These are phyloP conservation scores for Dasyprocta punctata DNA, from an alignment of 2,113 vertebrate genomes.

Conservation along the genomic window DNA sequence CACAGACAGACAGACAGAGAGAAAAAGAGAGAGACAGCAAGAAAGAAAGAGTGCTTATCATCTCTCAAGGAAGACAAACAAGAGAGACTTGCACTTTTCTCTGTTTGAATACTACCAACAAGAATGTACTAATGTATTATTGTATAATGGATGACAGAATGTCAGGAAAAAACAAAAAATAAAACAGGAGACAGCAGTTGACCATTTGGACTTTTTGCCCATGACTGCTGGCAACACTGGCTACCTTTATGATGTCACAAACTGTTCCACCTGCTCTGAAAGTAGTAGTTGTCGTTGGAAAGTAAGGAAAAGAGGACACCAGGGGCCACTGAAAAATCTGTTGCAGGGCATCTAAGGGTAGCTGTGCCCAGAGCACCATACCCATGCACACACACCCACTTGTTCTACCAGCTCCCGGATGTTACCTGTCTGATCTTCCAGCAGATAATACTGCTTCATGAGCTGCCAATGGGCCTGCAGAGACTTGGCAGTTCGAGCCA, in stretches of 20 bases:
- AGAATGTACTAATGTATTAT: background rate
- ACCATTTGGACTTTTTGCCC: background rate
- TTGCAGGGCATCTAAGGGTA: background rate
- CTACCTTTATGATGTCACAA: background rate
- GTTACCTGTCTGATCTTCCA: constrained; percentile 96
- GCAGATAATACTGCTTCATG: constrained; percentile 96
- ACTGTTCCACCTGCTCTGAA: background rate
- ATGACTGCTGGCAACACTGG: background rate
- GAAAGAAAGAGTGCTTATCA: background rate
- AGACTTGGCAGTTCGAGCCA: constrained; percentile 93
- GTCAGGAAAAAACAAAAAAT: background rate
- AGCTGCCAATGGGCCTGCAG: constrained; percentile 98
- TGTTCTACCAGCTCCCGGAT: background rate
- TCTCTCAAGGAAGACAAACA: background rate
- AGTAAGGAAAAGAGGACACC: background rate
- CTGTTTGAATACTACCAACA: background rate
- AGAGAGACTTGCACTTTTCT: background rate
- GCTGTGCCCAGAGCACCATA: background rate
- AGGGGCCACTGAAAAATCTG: background rate
- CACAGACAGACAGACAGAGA: background rate
- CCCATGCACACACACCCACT: fast-evolving
- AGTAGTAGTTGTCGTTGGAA: background rate
- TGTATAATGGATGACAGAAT: background rate
- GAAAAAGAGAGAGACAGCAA: background rate
- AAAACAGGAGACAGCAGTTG: background rate